Evolutionary conservation across 2,113 vertebrate genomes (phyloP), one percentile per base, ranked within the genome.

Genomic region (Sakesphorus luctuosus): DNA sequence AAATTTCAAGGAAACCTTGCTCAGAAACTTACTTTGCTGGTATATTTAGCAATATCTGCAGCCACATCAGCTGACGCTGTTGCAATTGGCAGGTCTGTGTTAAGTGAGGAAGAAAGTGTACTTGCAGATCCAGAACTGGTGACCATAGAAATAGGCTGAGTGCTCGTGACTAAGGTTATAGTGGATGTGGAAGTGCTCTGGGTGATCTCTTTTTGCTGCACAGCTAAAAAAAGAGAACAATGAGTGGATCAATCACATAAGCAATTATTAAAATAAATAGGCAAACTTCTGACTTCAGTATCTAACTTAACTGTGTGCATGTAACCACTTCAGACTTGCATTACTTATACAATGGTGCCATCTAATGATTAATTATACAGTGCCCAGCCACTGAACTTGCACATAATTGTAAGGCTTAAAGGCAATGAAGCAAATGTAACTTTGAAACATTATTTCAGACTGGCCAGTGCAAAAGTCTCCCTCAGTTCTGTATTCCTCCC

Each of bases 41-140:
- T 99, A 52, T 99, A 99, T 96, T 99, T 99, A 96, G 99, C 98
- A 38, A 99, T 99, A 89, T 99, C 99, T 59, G 99, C 99, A 79
- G 99, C 99, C 31, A 99, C 99, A 36, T 99, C 99, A 7, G 99
- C 99, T 5, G 99, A 99, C 55, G 98, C 98, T 3, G 99, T 99
- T 66, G 99, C 99, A 67, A 99, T 99, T 92, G 98, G 99, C 87
- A 99, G 84, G 90, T 99, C 99, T 14, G 99, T 97, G 53, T 36
- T 98, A 85, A 99, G 91, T 0, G 99, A 98, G 35, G 98, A 98
- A 1, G 98, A 98, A 15, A 99, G 97, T 12, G 98, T 97, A 89
- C 97, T 98, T 20, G 97, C 96, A 72, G 98, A 97, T 88, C 98
- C 98, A 7, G 99, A 98, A 55, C 98, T 98, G 85, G 98, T 98